Conservation (phyloP, 1,140 invertebrate species). For the Solenopsis invicta region DNA sequence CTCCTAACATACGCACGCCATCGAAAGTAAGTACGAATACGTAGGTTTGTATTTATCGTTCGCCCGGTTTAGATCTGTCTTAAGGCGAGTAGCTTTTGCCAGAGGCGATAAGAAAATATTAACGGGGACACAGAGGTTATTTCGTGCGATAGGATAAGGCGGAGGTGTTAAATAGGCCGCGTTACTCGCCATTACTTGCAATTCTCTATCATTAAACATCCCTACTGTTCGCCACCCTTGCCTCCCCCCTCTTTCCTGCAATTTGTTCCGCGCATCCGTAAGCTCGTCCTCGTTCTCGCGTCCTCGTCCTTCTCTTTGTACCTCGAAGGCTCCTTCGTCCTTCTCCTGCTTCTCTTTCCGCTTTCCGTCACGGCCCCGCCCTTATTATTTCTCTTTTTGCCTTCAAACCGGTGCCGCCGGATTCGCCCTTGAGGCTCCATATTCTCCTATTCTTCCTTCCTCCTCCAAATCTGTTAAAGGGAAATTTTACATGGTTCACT, state of each 20-base stretch:
- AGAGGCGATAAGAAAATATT: conserved; percentile 75
- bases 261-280: conserved; percentile 71
- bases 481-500: conserved; percentile 56
- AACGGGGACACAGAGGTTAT: conserved; percentile 73
- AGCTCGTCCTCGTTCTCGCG: conserved; percentile 31
- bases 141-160: conserved; percentile 76
- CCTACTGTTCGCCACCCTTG: conserved; percentile 67
- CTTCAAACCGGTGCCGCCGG: conserved; percentile 75
- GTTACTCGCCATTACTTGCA: conserved; percentile 79
- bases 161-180: conserved; percentile 73
- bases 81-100: background rate
- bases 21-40: background rate
- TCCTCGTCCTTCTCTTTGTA: conserved; percentile 20
- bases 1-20: no score
- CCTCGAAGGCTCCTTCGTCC: background rate
- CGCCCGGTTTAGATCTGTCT: background rate
- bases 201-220: conserved; percentile 78
- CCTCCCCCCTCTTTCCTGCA: conserved; percentile 54
- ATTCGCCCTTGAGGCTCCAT: conserved; percentile 82
- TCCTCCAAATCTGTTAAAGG: conserved; percentile 22
- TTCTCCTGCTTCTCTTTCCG: conserved; percentile 49
- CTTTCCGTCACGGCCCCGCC: conserved; percentile 65
- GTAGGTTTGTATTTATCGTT: background rate
- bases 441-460: conserved; percentile 51
- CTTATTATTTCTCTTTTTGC: conserved; percentile 72